A percentile compares a stretch with the other conserved stretches of the same genome.
Evolutionary conservation across 35 echinoderm and acorn worm genomes (phyloP).

Genomic region (Nesometra sesokonis): DNA sequence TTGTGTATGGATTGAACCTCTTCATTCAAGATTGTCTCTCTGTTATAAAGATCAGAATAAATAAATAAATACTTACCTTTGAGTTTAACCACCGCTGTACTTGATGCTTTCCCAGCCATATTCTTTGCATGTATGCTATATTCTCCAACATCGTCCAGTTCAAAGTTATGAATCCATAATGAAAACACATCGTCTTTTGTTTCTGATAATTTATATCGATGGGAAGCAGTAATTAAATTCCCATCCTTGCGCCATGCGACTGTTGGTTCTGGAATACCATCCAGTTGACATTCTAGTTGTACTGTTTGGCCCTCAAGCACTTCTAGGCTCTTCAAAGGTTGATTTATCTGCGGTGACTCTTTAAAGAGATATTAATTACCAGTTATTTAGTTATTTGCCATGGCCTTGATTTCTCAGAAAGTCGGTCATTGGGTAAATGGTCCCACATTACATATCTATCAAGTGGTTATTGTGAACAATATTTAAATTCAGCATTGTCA

Average conservation of each 20-base stretch:
- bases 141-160: conserved; percentile 54
- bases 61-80: conserved; percentile 58
- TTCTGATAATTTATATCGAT: background rate
- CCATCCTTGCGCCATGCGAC: conserved; percentile 90
- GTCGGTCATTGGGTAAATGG: too few relatives aligned
- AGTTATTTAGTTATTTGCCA: too few relatives aligned
- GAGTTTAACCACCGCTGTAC: conserved; percentile 45
- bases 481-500: too few relatives aligned
- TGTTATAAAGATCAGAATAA: too few relatives aligned
- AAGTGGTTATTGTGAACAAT: too few relatives aligned
- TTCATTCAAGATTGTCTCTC: too few relatives aligned
- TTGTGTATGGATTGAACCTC: too few relatives aligned
- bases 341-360: conserved; percentile 69
- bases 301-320: conserved; percentile 42
- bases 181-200: conserved; percentile 59
- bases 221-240: background rate
- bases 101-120: conserved; percentile 60
- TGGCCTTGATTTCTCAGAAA: too few relatives aligned
- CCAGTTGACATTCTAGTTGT: conserved; percentile 51
- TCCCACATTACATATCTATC: too few relatives aligned
- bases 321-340: conserved; percentile 24
- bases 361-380: background rate
- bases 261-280: conserved; percentile 91
- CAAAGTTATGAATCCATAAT: conserved; percentile 50
- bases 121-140: conserved; percentile 73